A percentile compares a stretch with the other conserved stretches of the same genome.
These are phyloP conservation scores for Lanistes nyassanus DNA, from an alignment of 1,140 invertebrate species.

Conservation along the genomic window DNA sequence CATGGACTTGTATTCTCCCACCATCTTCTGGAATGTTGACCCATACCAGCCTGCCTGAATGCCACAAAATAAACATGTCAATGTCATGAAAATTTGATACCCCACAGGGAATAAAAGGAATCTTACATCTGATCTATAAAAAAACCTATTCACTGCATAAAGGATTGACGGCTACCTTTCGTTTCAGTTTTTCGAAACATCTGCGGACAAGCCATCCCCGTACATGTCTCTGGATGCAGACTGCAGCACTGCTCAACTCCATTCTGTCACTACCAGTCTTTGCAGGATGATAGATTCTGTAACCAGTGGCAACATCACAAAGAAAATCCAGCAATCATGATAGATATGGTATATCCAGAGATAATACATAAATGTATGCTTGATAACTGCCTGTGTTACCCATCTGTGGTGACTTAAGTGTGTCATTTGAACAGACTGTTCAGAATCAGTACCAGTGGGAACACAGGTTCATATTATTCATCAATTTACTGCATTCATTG, in stretches of 20 bases:
- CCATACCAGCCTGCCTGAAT: conserved; percentile 55
- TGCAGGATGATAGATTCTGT: conserved; percentile 63
- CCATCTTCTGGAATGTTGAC: conserved; percentile 52
- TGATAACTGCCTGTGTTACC: no score
- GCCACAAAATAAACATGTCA: not conserved
- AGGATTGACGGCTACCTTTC: conserved; percentile 47
- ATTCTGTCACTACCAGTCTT: conserved; percentile 52
- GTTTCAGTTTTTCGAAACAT: conserved; percentile 65
- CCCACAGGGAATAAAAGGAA: not conserved
- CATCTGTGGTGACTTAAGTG: no score
- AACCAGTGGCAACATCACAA: no score
- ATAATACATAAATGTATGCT: no score
- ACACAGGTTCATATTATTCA: no score
- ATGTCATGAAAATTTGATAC: no score
- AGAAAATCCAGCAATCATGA: no score
- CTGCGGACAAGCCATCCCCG: conserved; percentile 83
- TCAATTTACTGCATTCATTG: no score
- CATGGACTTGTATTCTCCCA: conserved; percentile 57
- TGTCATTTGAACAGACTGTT: no score
- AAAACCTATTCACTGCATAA: no score
- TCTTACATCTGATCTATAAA: not conserved
- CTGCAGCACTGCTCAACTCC: conserved; percentile 77
- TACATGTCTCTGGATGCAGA: conserved; percentile 75
- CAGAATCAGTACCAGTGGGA: no score
- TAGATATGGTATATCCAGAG: no score